Evolutionary conservation across 37 sponge, comb jelly and placozoan species (phyloP), one percentile per base, ranked within the genome.

Genomic region (Ianthella basta): DNA sequence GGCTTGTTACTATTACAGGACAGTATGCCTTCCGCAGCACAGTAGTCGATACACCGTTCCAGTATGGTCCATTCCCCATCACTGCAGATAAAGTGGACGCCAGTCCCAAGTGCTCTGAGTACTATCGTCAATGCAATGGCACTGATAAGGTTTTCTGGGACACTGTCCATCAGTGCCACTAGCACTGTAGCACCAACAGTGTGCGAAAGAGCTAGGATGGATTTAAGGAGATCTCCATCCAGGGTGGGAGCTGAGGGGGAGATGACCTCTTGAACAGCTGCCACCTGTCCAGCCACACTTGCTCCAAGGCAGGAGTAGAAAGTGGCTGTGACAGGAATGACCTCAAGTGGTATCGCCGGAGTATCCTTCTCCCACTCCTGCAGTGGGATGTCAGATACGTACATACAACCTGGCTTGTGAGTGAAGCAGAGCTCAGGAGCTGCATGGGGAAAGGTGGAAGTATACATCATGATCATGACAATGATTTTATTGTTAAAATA

Each of bases 361-460:
- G 38, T 19, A 41, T 41, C 25, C 21, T 50, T 50, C 20, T 75
- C 53, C 78, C 78, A 75, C 50, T 36, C 21, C 21, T 18, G 25
- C 40, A 50, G 19, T 39, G 54, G 78, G 16, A 80, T 20, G 54
- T 98, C 98, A 37, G 91, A 68, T 33, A 98, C 87, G 80, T 91
- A 98, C 98, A 98, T 98, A 38, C 72, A 80, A 18, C 96, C 96
- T 1, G 98, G 94, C 39, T 68, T 87, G 63, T 98, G 98, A 41
- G 86, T 89, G 61, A 94, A 93, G 15, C 90, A 83, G 14, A 91
- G 74, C 20, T 82, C 85, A 0, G 91, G 86, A 44, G 85, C 92
- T 91, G 70, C 20, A 77, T 27, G 14, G 61, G 57, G 70, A 60
- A 35, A 79, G 50, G 50, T 44, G 50, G 50, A 44, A 8, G 8